A percentile compares a stretch with the other conserved stretches of the same genome.
Conservation (phyloP, 1,140 invertebrate genomes). For the Drosophila rhopaloa region DNA sequence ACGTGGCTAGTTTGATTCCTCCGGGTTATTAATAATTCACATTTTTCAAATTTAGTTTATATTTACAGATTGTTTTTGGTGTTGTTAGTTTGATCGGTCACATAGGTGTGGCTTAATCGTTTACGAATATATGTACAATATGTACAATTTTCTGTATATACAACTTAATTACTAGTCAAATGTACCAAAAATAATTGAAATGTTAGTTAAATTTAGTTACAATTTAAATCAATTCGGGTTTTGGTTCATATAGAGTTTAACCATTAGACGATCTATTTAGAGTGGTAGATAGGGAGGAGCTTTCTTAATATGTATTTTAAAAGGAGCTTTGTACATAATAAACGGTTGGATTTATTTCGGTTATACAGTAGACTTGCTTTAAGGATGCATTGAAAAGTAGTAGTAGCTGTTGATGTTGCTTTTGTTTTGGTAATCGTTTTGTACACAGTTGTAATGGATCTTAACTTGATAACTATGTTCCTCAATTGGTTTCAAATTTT, state of each 20-base stretch:
- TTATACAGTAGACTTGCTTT: conserved; percentile 58
- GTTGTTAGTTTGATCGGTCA: conserved; percentile 52
- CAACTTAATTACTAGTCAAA: conserved; percentile 77
- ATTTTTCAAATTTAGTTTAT: conserved; percentile 71
- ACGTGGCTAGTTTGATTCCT: conserved; percentile 44
- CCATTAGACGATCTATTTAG: conserved; percentile 76
- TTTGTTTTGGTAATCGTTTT: conserved; percentile 56
- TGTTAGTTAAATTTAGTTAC: conserved; percentile 81
- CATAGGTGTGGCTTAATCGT: conserved; percentile 40
- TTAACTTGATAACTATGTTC: conserved; percentile 47
- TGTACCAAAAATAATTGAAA: conserved; percentile 75
- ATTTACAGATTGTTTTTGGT: conserved; percentile 69
- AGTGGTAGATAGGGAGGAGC: conserved; percentile 58
- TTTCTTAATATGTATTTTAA: conserved; percentile 63
- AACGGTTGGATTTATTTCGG: conserved; percentile 38
- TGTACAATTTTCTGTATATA: conserved; percentile 79
- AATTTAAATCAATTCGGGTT: conserved; percentile 59
- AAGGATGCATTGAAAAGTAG: conserved; percentile 56
- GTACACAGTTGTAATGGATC: conserved; percentile 66
- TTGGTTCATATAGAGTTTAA: conserved; percentile 62
- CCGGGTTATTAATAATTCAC: conserved; percentile 75
- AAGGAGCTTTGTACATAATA: conserved; percentile 66
- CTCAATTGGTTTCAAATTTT: conserved; percentile 34
- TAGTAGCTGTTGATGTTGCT: conserved; percentile 44
- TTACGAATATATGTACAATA: conserved; percentile 73